Base-by-base conservation (phyloP, 2,888 invertebrate genomes). In the Lasioglossum leucozonium region DNA sequence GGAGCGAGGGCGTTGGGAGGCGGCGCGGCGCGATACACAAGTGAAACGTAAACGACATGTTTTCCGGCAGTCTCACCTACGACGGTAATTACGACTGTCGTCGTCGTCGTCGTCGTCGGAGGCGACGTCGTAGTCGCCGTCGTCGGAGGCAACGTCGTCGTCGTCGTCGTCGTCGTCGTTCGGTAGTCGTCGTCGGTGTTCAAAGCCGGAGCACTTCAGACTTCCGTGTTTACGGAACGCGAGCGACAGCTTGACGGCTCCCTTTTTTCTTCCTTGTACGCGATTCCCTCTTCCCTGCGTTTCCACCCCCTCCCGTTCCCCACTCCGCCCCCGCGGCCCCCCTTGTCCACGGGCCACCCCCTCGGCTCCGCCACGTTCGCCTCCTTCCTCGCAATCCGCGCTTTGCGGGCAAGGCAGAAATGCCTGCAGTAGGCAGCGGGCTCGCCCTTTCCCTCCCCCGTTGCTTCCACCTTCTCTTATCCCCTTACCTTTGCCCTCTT, bases 171-270 rank as follows among this genome's bases (percentile, higher is more conserved):
- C 79, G 79, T 74, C 79, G 78, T 42, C 78, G 85, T 86, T 85
- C 81, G 85, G 85, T 73, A 85, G 82, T 77, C 82, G 82, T 75
- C 82, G 87, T 79, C 72, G 81, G 74, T 76, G 87, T 85, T 89
- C 84, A 89, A 89, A 89, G 88, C 77, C 82, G 18, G 81, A 75
- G 79, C 78, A 87, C 85, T 89, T 86, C 77, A 79, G 84, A 84
- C 88, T 87, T 81, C 86, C 88, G 82, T 91, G 91, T 91, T 91
- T 90, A 89, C 91, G 86, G 86, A 91, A 90, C 85, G 86, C 89
- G 84, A 87, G 87, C 85, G 86, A 86, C 86, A 79, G 87, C 87
- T 87, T 81, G 84, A 86, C 86, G 77, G 87, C 71, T 82, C 88
- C 84, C 84, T 86, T 85, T 84, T 85, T 89, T 85, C 85, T 82